Evolutionary conservation across 23 tunicate genomes (phyloP), one percentile per base, ranked within the genome.

Genomic region (Botrylloides violaceus): DNA sequence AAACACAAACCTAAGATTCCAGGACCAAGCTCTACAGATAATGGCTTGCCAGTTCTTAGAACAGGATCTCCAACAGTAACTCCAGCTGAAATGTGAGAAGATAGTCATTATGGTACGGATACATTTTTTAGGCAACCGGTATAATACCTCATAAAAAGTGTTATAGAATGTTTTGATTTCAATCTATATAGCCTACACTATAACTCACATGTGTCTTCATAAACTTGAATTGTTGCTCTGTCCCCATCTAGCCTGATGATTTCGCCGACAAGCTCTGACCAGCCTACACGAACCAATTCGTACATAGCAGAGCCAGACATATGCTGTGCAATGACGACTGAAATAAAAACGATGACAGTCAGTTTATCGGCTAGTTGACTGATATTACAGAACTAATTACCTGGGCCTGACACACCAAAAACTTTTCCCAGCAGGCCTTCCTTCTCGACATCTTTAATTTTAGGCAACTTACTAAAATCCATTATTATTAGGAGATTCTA

Each of bases 241-340:
- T 95, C 90, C 2, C 99, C 99, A 63, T 95, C 99, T 15, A 95
- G 73, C 2, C 96, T 74, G 75, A 95, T 95, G 56, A 95, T 95
- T 65, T 95, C 99, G 21, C 99, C 99, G 0, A 95, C 99, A 36
- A 95, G 92, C 58, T 95, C 94, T 34, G 94, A 79, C 58, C 86
- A 89, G 3, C 99, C 99, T 28, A 95, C 99, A 49, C 99, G 79
- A 22, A 95, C 99, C 23, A 95, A 75, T 70, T 95, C 99, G 71
- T 95, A 95, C 99, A 95, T 95, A 66, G 99, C 95, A 36, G 99
- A 68, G 1, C 99, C 99, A 48, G 99, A 82, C 99, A 95, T 95
- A 38, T 73, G 75, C 59, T 95, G 85, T 59, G 99, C 99, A 28
- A 82, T 79, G 1, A 95, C 96, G 26, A 95, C 99, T 90, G 66